phyloP scores from a whole-genome alignment of 2,888 invertebrate species.

The Trichopria drosophilae region DNA sequence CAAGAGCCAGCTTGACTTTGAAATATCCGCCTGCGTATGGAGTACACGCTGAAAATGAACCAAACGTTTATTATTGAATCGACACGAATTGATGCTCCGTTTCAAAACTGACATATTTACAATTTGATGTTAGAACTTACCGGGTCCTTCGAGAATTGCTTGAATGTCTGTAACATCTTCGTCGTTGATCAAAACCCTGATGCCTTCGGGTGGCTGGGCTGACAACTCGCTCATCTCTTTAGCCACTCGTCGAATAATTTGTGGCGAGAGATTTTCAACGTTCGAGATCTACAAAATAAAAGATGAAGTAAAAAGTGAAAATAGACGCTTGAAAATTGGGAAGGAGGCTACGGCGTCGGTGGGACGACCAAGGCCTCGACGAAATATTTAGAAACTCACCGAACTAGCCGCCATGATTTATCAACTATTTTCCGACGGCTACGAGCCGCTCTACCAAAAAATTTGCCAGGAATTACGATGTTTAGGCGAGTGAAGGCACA shows the following conservation, averaged over 20 bases:
- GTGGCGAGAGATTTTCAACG: slow-evolving; percentile 93
- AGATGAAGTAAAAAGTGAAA: too few species aligned
- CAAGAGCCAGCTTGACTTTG: slow-evolving; percentile 84
- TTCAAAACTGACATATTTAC: neutral
- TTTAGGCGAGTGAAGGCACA: too few species aligned
- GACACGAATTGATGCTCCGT: too few species aligned
- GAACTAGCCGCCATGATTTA: too few species aligned
- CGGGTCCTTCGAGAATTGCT: slow-evolving; percentile 88
- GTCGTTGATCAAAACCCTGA: slow-evolving; percentile 86
- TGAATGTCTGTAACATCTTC: slow-evolving; percentile 93
- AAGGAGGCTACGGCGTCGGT: too few species aligned
- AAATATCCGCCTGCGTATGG: slow-evolving; percentile 90
- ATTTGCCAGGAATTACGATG: too few species aligned
- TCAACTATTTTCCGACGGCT: too few species aligned
- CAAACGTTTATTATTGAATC: neutral
- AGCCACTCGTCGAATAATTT: slow-evolving; percentile 83
- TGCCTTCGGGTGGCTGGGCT: slow-evolving; percentile 85
- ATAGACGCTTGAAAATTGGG: too few species aligned
- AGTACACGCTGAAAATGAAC: slow-evolving; percentile 79
- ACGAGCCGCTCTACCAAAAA: too few species aligned
- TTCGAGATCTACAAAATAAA: slow-evolving; percentile 91
- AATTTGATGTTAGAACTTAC: too few species aligned
- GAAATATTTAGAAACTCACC: too few species aligned
- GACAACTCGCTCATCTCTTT: slow-evolving; percentile 86
- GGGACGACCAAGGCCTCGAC: too few species aligned